Base-by-base conservation (phyloP, 2,888 invertebrate species). In the Tetranychus piercei region DNA sequence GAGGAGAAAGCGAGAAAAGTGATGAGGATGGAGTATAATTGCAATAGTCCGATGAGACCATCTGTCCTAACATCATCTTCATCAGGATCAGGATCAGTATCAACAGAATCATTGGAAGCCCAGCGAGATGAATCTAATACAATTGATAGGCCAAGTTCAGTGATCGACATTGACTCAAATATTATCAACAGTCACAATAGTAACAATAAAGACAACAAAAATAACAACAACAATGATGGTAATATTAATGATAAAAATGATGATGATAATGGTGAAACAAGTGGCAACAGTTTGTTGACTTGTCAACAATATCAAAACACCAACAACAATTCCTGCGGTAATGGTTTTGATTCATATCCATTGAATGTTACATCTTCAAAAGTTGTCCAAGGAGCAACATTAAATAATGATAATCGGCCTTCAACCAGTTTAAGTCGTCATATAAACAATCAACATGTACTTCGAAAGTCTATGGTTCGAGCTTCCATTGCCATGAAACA, bases 41-140 rank as follows among this genome's bases (percentile, higher is more conserved):
- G 55, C 15, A 15, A 55, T 55, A 55, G 55, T 55, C 55, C 55
- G 55, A 55, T 55, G 55, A 55, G 55, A 55, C 55, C 55, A 55
- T 55, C 55, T 55, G 55, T 69, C 69, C 69, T 69, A 69, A 20
- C 20, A 69, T 69, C 69, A 69, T 69, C 66, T 20, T 65, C 67
- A 67, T 23, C 69, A 69, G 6, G 20, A 69, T 69, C 18, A 8
- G 18, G 22, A 67, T 67, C 67, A 69, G 23, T 23, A 23, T 20
- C 69, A 69, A 20, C 55, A 55, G 55, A 55, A 34, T 34, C 34
- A 34, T 34, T 34, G 34, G 34, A 34, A 34, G 34, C 34, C 34
- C 34, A 34, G 34, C 34, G 34, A 34, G 34, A 34, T 55, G 11
- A 55, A 55, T 55, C 55, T 15, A 15, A 6, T 15, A 15, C 15